A percentile compares a stretch with the other conserved stretches of the same genome.
Conservation (phyloP, 2,797 vertebrate species). For the Cottoperca gobio region DNA sequence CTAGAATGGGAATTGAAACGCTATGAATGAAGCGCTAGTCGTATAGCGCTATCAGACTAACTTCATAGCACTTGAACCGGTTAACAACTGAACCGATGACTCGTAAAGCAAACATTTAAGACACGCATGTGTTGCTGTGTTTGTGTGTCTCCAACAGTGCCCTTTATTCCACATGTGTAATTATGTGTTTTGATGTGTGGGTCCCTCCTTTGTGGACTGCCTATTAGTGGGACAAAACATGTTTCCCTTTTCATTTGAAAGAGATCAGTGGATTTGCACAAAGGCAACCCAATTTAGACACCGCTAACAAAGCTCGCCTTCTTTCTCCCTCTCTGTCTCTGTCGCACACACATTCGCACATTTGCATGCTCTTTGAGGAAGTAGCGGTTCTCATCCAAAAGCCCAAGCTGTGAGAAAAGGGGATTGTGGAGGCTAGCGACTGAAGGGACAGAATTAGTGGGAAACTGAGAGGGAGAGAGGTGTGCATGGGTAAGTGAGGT, state of each 20-base stretch:
- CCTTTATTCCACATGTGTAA: conserved; percentile 40
- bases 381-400: conserved; percentile 64
- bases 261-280: conserved; percentile 73
- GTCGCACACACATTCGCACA: conserved; percentile 66
- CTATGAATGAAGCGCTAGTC: no score
- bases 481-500: conserved; percentile 54
- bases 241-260: conserved; percentile 63
- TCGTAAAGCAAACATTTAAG: conserved; percentile 12
- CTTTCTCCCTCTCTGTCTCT: conserved; percentile 49
- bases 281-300: conserved; percentile 77
- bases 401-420: conserved; percentile 65
- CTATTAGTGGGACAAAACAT: conserved; percentile 67
- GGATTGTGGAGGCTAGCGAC: conserved; percentile 58
- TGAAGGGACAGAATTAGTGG: conserved; percentile 65
- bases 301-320: conserved; percentile 73
- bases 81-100: not conserved
- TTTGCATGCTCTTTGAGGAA: conserved; percentile 78
- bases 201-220: conserved; percentile 45
- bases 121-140: not conserved
- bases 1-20: no score
- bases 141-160: conserved; percentile 11
- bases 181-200: conserved; percentile 40
- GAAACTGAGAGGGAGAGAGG: conserved; percentile 35
- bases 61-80: not conserved
- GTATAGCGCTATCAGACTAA: not conserved